Base-by-base conservation (phyloP, 1,140 invertebrate species). In the Bemisia tabaci region DNA sequence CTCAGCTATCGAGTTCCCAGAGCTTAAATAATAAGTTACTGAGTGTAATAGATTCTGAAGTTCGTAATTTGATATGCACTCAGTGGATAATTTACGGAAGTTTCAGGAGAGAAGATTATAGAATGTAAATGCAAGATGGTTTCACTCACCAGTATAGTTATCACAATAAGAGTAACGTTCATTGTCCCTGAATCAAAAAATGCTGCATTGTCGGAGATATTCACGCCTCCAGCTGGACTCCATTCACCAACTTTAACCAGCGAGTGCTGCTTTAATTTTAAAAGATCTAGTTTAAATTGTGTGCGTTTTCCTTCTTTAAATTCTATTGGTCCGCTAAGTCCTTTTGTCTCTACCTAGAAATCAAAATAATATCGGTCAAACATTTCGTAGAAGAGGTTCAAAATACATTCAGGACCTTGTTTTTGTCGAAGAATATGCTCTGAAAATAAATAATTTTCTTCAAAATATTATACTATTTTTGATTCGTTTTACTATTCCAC, bases 251-350 rank as follows among this genome's bases (percentile, higher is more conserved):
- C 85, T 77, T 85, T 85, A n/a, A 87, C 83, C 1, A 89, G 73
- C 1, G 84, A 81, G 72, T 87, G 84, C 70, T 86, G 84, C 70
- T 86, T 87, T 64, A 91, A 78, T 77, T 90, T 90, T 59, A 90
- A 79, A n/a, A 92, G 77, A 73, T 89, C 88, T 62, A 92, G 78
- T 72, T 87, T 87, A 72, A 90, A 88, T 70, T 86, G 82, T 63
- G 84, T 84, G 68, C 90, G 79, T 64, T 83, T 82, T 0, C 88
- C 88, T 77, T 89, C 85, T 73, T 88, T 87, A 76, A 92, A 91
- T 71, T 86, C 84, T 67, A 92, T 85, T 21, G 84, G 85, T 0
- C 90, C 90, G 27, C 87, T 88, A 66, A 90, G 76, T 1, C 90
- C 90, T 76, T 84, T 83, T 72, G 85, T 83, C 72, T 88, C 83